These are phyloP conservation scores for Aphidoletes aphidimyza DNA, from an alignment of 2,888 invertebrate species.

Conservation along the genomic window DNA sequence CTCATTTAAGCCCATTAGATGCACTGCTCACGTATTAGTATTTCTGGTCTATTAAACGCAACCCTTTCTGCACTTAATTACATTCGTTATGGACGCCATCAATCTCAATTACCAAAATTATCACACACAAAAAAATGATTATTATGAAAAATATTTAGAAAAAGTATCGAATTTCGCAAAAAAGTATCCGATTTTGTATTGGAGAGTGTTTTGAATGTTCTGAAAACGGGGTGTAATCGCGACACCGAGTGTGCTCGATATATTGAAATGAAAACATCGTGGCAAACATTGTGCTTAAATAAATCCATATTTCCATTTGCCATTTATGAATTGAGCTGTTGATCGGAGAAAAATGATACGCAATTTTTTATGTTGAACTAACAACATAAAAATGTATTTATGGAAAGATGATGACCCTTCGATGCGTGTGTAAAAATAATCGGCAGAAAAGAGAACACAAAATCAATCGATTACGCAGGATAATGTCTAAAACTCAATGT, in stretches of 20 bases:
- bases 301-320: no score
- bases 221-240: no score
- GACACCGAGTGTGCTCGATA: no score
- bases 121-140: background rate
- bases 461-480: conserved; percentile 5
- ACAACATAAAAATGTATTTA: background rate
- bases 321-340: background rate
- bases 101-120: conserved; percentile 48
- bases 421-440: background rate
- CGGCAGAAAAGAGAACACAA: no score
- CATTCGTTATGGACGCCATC: background rate
- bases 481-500: background rate
- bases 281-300: no score
- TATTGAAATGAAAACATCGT: no score
- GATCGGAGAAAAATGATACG: background rate
- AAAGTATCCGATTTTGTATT: background rate
- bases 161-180: background rate
- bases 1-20: conserved; percentile 25
- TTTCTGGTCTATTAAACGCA: conserved; percentile 35
- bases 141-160: no score
- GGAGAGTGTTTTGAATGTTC: conserved; percentile 14
- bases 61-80: conserved; percentile 47
- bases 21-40: conserved; percentile 41
- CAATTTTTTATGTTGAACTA: background rate
- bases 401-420: conserved; percentile 34